Evolutionary conservation across 2,888 invertebrate species (phyloP), one percentile per base, ranked within the genome.

Genomic region (Cheilosia scutellata): DNA sequence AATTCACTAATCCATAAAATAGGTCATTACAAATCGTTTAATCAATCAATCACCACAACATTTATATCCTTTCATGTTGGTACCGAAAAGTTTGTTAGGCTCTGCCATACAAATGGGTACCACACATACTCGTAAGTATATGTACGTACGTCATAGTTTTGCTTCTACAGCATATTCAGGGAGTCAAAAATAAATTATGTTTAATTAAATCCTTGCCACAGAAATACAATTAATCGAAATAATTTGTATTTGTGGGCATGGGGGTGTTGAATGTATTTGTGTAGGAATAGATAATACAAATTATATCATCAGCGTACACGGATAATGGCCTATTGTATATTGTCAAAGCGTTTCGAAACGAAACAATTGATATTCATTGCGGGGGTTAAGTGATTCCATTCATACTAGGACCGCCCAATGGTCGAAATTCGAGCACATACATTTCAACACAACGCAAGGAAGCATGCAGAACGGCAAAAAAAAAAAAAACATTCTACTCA

Each of bases 191-290:
- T 42, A 79, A 84, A 84, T 84, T 84, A 70, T 63, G 70, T 79
- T 80, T 79, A 79, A 84, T 84, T 79, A 84, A 79, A 79, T 84
- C 75, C 79, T 79, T 79, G 65, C 83, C 83, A 68, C 79, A 58
- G 53, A 70, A 78, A 79, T 74, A 58, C 74, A 63, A 75, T 79
- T 63, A 75, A 63, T 63, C 42, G 68, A 77, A 83, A 83, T 68
- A n/a, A 66, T 65, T 37, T 37, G 25, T n/a, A 58, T 55, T 2
- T 33, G 5, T 42, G 31, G 13, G 42, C 3, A 11, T 6, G 0
- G 40, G 25, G 6, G 31, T 40, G 7, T 27, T 9, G 27, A 47
- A 29, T 27, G 7, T 58, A 1, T 0, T 4, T 2, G 9, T 37
- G 11, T 9, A 4, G 9, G 9, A 4, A 11, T 11, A 4, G 9